Percentiles rank a stretch among this genome's conserved stretches.
Conservation (phyloP, 2,888 invertebrate genomes). For the Torymus tubicola region DNA sequence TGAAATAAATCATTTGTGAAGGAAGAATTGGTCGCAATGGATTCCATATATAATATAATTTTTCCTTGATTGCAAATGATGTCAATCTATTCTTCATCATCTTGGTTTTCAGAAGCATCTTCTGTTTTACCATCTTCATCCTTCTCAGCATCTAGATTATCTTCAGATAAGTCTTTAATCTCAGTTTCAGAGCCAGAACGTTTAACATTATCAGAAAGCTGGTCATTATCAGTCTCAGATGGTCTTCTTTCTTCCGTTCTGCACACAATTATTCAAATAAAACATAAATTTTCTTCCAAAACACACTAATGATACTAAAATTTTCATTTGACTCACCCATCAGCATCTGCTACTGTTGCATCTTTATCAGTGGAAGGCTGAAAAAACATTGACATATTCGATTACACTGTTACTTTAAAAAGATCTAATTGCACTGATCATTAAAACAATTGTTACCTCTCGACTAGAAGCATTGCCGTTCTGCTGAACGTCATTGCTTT, state of each 20-base stretch:
- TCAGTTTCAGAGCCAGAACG: conserved; percentile 65
- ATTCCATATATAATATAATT: conserved; percentile 41
- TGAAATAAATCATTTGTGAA: conserved; percentile 52
- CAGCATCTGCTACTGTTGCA: conserved; percentile 44
- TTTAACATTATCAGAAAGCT: conserved; percentile 64
- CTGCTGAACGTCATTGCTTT: conserved; percentile 69
- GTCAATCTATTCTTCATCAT: conserved; percentile 71
- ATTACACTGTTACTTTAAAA: background rate
- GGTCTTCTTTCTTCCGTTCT: conserved; percentile 70
- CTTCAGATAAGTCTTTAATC: conserved; percentile 66
- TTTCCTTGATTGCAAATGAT: conserved; percentile 17
- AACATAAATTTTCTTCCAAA: background rate
- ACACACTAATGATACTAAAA: too few relatives aligned
- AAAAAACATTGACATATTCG: conserved; percentile 58
- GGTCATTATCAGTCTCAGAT: conserved; percentile 61
- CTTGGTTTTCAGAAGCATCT: conserved; percentile 70
- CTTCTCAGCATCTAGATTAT: conserved; percentile 70
- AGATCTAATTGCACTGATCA: background rate
- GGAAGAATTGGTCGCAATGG: conserved; percentile 47
- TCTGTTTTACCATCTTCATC: conserved; percentile 73
- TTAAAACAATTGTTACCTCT: conserved; percentile 68
- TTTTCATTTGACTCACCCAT: conserved; percentile 41
- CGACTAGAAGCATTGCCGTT: conserved; percentile 76
- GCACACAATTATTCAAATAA: conserved; percentile 35
- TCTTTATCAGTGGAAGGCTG: conserved; percentile 74